Conservation (phyloP, 2,113 vertebrate genomes). For the Chaenogobius annularis region DNA sequence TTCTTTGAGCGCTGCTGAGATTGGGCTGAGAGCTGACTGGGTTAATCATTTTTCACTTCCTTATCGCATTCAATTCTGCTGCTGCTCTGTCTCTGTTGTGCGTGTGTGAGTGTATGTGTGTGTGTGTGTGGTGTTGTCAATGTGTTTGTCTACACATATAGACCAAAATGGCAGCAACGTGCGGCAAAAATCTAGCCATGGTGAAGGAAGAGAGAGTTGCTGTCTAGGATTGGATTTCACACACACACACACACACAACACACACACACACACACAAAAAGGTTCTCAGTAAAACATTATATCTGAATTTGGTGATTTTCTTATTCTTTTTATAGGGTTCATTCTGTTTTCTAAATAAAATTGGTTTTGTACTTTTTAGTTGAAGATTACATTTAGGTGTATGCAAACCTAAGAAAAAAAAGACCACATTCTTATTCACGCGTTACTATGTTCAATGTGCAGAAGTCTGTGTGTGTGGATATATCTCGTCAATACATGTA, state of each 20-base stretch:
- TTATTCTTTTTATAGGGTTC: too few species aligned
- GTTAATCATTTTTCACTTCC: slow-evolving; percentile 97
- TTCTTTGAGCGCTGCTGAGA: slow-evolving; percentile 89
- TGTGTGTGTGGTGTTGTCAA: slow-evolving; percentile 16
- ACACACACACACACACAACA: too few species aligned
- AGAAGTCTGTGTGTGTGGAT: too few species aligned
- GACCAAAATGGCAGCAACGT: slow-evolving; percentile 27
- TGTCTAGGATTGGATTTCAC: not conserved
- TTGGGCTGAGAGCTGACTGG: slow-evolving; percentile 89
- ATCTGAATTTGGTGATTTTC: too few species aligned
- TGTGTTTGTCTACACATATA: slow-evolving; percentile 35
- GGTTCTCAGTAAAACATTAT: not conserved
- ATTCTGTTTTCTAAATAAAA: not conserved
- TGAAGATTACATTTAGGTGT: too few species aligned
- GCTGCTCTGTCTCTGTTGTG: slow-evolving; percentile 42
- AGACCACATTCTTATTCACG: too few species aligned
- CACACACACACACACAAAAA: not conserved
- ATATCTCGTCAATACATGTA: too few species aligned
- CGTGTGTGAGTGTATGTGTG: slow-evolving; percentile 39
- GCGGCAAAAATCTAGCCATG: slow-evolving; percentile 22
- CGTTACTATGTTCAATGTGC: too few species aligned
- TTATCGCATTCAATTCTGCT: slow-evolving; percentile 86
- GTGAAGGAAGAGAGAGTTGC: slow-evolving; percentile 19
- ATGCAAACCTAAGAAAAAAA: too few species aligned
- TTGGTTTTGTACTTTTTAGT: not conserved